A percentile compares a stretch with the other conserved stretches of the same genome.
Evolutionary conservation across 1,140 invertebrate genomes (phyloP).

Genomic region (Bombus breviceps): DNA sequence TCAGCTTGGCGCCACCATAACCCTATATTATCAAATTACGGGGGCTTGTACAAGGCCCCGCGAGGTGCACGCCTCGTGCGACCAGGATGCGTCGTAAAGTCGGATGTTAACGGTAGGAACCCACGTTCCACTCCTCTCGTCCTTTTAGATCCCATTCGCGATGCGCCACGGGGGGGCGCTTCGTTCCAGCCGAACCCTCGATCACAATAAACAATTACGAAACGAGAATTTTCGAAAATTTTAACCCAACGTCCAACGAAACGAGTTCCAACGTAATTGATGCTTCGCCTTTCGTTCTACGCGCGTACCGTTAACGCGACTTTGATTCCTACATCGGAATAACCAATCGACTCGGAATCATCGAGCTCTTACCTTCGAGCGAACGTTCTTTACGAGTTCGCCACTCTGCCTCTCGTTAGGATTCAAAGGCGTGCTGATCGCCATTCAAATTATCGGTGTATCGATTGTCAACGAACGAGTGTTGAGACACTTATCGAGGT

Average conservation of each 20-base stretch:
- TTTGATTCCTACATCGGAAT: conserved; percentile 16
- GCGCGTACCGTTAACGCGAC: conserved; percentile 1
- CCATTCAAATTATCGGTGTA: not conserved
- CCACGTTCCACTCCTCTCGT: conserved; percentile 61
- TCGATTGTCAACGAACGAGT: not conserved
- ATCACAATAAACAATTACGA: conserved; percentile 63
- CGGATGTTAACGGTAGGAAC: conserved; percentile 74
- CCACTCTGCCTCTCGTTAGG: not conserved
- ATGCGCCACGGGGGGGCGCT: conserved; percentile 66
- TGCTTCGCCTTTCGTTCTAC: not conserved
- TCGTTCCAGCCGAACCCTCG: conserved; percentile 48
- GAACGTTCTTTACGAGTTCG: too few relatives aligned
- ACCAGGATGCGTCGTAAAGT: conserved; percentile 70
- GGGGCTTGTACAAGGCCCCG: conserved; percentile 58
- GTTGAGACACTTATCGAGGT: not conserved
- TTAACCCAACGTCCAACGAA: conserved; percentile 42
- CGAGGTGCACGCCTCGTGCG: conserved; percentile 64
- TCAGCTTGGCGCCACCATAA: conserved; percentile 75
- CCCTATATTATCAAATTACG: conserved; percentile 77
- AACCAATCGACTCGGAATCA: not conserved
- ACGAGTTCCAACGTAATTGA: conserved; percentile 37
- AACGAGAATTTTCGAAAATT: conserved; percentile 54
- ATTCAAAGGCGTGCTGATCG: too few relatives aligned
- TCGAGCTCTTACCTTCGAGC: not conserved
- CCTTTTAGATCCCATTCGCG: conserved; percentile 69